Evolutionary conservation across 2,113 vertebrate species (phyloP), one percentile per base, ranked within the genome.

Genomic region (Leptosomus discolor): DNA sequence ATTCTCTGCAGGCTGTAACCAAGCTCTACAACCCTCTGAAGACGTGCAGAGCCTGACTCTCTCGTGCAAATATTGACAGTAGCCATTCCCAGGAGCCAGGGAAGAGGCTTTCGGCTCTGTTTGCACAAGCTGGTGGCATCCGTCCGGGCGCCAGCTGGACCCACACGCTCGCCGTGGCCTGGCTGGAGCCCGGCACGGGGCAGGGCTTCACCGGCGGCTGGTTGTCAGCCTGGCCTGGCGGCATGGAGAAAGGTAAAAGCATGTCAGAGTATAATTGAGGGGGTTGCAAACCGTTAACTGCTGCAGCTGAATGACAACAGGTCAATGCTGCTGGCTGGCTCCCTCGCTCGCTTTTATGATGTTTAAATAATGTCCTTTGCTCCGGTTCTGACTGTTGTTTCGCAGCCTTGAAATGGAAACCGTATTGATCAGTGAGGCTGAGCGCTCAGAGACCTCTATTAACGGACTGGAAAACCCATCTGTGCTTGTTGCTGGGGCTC

Each of bases 201-300:
- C 67, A 29, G 46, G 39, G 58, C 71, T 34, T 56, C 4, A 7
- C 71, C 11, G 4, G 41, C 29, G 5, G 27, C 64, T 29, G 37
- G 6, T 5, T 30, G 1, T 16, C 60, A 61, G 71, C 80, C 76
- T 3, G 30, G 54, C 29, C 53, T 6, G 1, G 57, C 1, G 3
- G 1, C 3, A 0, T 0, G 8, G 67, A 18, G 48, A 37, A 10
- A 36, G 41, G 27, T 0, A 21, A 57, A 74, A 63, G 5, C 41
- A 1, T 1, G 1, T 11, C 4, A 3, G 46, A 57, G 14, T 8
- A 1, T 7, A 10, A 1, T 1, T 5, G 78, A 50, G 54, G 69
- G 73, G 84, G 15, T 1, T 45, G 79, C 37, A 65, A 57, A 77
- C 1, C 39, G 91, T 85, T 73, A 88, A 88, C 4, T 22, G 57